Conservation (phyloP, 2,113 vertebrate genomes). For the Castor canadensis region DNA sequence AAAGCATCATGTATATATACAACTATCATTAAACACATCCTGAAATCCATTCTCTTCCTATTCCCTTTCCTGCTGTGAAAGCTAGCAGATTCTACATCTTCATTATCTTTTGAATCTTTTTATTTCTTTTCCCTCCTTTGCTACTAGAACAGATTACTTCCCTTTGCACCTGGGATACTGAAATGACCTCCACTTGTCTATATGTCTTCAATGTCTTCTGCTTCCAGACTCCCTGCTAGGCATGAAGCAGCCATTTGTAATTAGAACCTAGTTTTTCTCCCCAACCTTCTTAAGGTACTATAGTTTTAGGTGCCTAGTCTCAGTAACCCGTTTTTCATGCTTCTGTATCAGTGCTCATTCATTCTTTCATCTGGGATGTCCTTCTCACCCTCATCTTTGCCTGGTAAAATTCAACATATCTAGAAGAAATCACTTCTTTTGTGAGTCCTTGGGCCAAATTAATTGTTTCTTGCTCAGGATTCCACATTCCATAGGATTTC, state of each 20-base stretch:
- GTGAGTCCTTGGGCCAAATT: neutral
- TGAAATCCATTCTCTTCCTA: neutral
- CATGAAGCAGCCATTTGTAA: neutral
- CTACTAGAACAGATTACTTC: too few relatives aligned
- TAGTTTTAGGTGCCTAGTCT: neutral
- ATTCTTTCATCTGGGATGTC: neutral
- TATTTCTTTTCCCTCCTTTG: neutral
- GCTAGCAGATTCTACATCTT: neutral
- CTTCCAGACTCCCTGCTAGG: neutral
- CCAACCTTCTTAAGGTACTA: neutral
- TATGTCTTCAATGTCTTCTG: rapidly evolving
- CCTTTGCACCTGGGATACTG: rapidly evolving
- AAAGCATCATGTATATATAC: neutral
- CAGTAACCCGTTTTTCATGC: rapidly evolving
- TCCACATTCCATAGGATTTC: too few relatives aligned
- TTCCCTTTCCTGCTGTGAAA: neutral
- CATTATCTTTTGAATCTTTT: neutral
- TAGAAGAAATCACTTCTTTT: neutral
- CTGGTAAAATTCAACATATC: neutral
- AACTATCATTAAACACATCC: neutral
- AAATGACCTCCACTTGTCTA: neutral
- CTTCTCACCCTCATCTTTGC: neutral
- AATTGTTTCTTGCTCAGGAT: neutral
- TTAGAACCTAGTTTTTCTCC: neutral
- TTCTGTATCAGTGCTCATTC: rapidly evolving